Percentiles rank a stretch among this genome's conserved stretches.
Evolutionary conservation across 1,140 invertebrate species (phyloP).

Genomic region (Monochamus saltuarius): DNA sequence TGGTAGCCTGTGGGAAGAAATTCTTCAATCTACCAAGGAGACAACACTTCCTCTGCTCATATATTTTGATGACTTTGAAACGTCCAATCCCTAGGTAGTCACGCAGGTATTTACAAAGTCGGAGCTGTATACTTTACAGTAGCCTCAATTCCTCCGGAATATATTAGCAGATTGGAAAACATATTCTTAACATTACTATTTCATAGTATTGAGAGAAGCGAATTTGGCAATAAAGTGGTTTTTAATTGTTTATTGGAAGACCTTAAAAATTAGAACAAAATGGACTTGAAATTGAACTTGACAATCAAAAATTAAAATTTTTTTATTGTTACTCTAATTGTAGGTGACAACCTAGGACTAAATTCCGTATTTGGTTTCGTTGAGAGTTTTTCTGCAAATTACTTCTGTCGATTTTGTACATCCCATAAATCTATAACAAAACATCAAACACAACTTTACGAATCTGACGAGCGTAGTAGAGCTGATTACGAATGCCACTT

Average conservation of each 20-base stretch:
- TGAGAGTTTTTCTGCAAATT: constrained; percentile 16
- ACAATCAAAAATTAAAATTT: no score
- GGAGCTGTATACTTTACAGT: constrained; percentile 1
- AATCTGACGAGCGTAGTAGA: background rate
- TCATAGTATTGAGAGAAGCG: no score
- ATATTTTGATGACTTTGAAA: constrained; percentile 12
- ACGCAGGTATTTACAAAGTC: constrained; percentile 1
- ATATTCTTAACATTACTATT: background rate
- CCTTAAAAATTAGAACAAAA: no score
- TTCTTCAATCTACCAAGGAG: background rate
- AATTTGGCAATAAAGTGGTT: no score
- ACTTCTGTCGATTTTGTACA: constrained; percentile 15
- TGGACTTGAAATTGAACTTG: no score
- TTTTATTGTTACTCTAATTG: background rate
- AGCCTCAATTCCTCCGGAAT: background rate
- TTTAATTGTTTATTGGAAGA: no score
- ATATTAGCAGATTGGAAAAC: constrained; percentile 4
- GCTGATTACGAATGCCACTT: background rate
- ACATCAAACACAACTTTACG: constrained; percentile 9
- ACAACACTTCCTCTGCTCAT: background rate
- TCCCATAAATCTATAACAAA: constrained; percentile 3
- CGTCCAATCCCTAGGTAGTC: constrained; percentile 1
- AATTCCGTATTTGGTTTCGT: constrained; percentile 9
- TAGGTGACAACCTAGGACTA: constrained; percentile 8
- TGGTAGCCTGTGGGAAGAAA: constrained; percentile 1